Evolutionary conservation across 2,113 vertebrate genomes (phyloP).

Genomic region (Heterotilapia buettikoferi): DNA sequence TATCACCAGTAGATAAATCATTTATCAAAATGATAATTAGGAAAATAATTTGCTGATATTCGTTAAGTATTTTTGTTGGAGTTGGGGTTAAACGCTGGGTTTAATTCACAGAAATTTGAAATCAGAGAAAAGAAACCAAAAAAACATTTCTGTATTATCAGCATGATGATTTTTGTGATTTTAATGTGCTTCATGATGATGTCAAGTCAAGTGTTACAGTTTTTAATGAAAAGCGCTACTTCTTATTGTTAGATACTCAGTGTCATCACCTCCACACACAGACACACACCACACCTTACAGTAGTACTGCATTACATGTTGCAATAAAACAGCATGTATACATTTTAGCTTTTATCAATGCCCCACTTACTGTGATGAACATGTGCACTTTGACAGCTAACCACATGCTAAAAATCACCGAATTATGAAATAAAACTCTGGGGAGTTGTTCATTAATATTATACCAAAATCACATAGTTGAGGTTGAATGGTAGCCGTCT

Average conservation of each 20-base stretch:
- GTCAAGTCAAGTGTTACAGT: slow-evolving; percentile 10
- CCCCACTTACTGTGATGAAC: neutral
- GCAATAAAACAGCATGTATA: slow-evolving; percentile 21
- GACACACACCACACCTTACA: slow-evolving; percentile 2
- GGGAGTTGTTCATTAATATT: neutral
- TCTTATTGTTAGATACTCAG: neutral
- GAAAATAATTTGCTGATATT: neutral
- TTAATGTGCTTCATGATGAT: neutral
- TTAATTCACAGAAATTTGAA: neutral
- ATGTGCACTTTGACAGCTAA: neutral
- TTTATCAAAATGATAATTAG: neutral
- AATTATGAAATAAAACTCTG: neutral
- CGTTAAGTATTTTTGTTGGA: neutral
- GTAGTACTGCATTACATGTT: slow-evolving; percentile 15
- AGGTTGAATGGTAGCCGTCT: neutral
- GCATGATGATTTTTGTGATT: neutral
- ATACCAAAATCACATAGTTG: neutral
- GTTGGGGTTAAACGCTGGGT: neutral
- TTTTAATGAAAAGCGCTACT: neutral
- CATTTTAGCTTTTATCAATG: neutral
- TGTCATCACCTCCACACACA: neutral
- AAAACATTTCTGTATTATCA: neutral
- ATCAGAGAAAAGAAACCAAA: neutral
- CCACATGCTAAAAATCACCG: neutral
- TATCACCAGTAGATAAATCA: neutral